Base-by-base conservation (phyloP, 2,797 vertebrate genomes). In the Coccyzus lansbergi region DNA sequence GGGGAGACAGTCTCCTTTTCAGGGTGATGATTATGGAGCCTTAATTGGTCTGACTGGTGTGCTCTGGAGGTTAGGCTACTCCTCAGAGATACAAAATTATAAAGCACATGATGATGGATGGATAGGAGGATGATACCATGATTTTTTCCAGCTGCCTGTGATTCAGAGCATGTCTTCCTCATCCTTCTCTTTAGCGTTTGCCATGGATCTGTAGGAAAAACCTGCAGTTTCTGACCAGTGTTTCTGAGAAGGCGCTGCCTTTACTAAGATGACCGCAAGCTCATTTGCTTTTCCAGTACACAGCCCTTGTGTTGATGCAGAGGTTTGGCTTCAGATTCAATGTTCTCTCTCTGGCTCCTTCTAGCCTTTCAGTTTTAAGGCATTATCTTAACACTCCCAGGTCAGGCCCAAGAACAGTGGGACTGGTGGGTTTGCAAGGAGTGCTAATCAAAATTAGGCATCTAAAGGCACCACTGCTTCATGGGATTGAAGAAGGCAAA, bases 41-140 rank as follows among this genome's bases (percentile, higher is more conserved):
- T 79, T 75, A 70, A 91, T 90, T 96, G 91, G 77, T 60, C 56
- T 95, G 31, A 53, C 38, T 79, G 42, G 56, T 38, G 56, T 91
- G 48, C 67, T 69, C 55, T 77, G 77, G 82, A 60, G 38, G 46
- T 55, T 44, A 59, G 49, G 82, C 60, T 79, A 40, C 40, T 83
- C 79, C 76, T 65, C 10, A 13, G 6, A 80, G 62, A 31, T 80
- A 82, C 17, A 72, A 70, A 90, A 83, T 88, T 38, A 56, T 70
- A 62, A 72, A 74, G 34, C 46, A 75, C 67, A 42, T 40, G 62
- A n/a, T n/a, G n/a, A n/a, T n/a, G n/a, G n/a, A n/a, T n/a, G n/a
- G n/a, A n/a, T 83, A 49, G 68, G 72, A 31, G 24, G 48, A 51
- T 71, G 65, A 34, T 42, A 42, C 7, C 1, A 21, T 46, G 63